phyloP scores from a whole-genome alignment of 2,797 vertebrate species.

The Sebastes nivosus region DNA sequence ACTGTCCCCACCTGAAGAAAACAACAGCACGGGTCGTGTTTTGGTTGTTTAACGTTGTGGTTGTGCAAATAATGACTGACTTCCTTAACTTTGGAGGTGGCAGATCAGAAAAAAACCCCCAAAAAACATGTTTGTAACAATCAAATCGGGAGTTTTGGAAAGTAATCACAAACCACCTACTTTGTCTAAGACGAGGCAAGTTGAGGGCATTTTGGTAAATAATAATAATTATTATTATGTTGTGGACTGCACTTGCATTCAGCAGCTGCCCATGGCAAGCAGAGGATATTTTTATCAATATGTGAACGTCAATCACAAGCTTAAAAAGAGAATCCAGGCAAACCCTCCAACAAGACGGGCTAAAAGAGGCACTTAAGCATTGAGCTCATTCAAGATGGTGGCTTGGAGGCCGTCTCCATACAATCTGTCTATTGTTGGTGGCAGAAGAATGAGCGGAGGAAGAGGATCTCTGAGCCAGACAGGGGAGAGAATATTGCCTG shows the following conservation, averaged over 20 bases:
- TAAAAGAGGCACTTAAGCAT: slow-evolving; percentile 7
- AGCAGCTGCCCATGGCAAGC: not conserved
- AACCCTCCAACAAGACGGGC: not conserved
- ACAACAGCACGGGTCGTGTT: not conserved
- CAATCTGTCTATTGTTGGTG: slow-evolving; percentile 42
- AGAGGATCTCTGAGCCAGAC: slow-evolving; percentile 49
- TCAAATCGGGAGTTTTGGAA: not conserved
- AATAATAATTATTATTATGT: not conserved
- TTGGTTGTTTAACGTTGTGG: not conserved
- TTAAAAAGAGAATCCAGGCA: not conserved
- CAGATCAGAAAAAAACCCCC: too few species aligned
- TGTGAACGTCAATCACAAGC: not conserved
- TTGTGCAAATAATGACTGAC: not conserved
- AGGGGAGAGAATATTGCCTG: slow-evolving; percentile 64
- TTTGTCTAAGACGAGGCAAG: not conserved
- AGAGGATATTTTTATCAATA: not conserved
- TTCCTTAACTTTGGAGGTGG: not conserved
- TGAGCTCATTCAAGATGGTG: not conserved
- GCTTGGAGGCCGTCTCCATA: not conserved
- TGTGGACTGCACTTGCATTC: not conserved
- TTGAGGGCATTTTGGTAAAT: not conserved
- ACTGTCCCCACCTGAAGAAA: not conserved
- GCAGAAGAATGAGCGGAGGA: slow-evolving; percentile 35
- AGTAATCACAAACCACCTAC: not conserved
- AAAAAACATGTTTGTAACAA: not conserved